Base-by-base conservation (phyloP, 2,113 vertebrate genomes). In the Corythoichthys haematopterus region DNA sequence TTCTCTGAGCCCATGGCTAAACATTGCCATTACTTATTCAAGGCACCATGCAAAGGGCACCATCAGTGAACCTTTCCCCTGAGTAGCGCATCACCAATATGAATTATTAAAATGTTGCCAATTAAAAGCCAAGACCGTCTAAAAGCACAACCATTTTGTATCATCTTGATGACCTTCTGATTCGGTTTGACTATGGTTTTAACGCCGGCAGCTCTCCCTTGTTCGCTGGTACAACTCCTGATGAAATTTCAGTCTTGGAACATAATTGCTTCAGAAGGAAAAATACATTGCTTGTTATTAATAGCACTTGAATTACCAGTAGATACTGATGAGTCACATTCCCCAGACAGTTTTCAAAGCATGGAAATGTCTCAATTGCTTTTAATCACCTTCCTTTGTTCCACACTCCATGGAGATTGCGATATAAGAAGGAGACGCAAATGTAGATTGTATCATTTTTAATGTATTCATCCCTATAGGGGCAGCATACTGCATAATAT, bases 51-150 rank as follows among this genome's bases (percentile, higher is more conserved):
- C 46, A 72, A 68, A 80, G 68, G 71, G 64, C 80, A 78, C 48
- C 52, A 14, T 45, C 64, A 55, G 55, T 66, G 72, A 67, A 78
- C 51, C 64, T 66, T 73, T 75, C 46, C 57, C 63, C 60, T 35
- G 45, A 77, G 57, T 74, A 80, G 61, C 61, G 64, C 64, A 76
- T 81, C 75, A 76, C 69, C 67, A 70, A 82, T 48, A 78, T 81
- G 68, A 77, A 83, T 86, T 72, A 82, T 80, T 86, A 55, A 80
- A 76, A 74, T 74, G 58, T 52, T 68, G 51, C 46, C 75, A 74
- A 76, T 80, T 81, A 78, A 78, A 84, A 78, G 73, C 62, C 35
- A 37, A 63, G 1, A 43, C 61, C 20, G 20, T 16, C 38, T 46
- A 11, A 65, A 73, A 68, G 35, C 61, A 61, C 13, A 2, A 12